These are phyloP conservation scores for Stenchaetothrips biformis DNA, from an alignment of 2,888 invertebrate species.

Conservation along the genomic window DNA sequence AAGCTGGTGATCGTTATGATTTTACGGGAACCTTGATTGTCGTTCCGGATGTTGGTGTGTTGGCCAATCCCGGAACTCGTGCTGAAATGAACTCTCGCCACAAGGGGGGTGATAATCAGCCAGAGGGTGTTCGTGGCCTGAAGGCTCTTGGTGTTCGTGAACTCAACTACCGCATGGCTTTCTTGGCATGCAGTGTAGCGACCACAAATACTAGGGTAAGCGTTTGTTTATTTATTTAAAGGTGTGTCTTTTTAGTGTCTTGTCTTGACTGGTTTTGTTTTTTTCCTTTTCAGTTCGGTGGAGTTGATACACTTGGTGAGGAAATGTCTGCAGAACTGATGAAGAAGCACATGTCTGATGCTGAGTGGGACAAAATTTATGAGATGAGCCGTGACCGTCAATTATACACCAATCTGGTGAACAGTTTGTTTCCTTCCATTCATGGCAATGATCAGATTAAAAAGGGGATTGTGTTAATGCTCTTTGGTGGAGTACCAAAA, in stretches of 20 bases:
- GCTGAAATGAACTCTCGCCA: slow-evolving; percentile 75
- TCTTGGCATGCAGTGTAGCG: slow-evolving; percentile 88
- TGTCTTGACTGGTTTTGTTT: not conserved
- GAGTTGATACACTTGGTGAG: slow-evolving; percentile 74
- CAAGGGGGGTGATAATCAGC: slow-evolving; percentile 64
- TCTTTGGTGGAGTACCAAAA: slow-evolving; percentile 96
- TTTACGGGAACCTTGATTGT: slow-evolving; percentile 95
- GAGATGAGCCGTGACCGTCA: slow-evolving; percentile 94
- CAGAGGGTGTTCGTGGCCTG: slow-evolving; percentile 82
- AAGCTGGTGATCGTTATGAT: slow-evolving; percentile 80
- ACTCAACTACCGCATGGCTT: slow-evolving; percentile 82
- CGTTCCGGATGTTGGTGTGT: slow-evolving; percentile 88
- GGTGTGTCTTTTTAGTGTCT: no score
- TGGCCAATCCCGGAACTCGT: slow-evolving; percentile 80
- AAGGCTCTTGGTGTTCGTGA: slow-evolving; percentile 83
- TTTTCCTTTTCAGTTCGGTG: slow-evolving; percentile 61
- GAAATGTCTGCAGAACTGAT: slow-evolving; percentile 88
- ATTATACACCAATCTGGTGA: slow-evolving; percentile 83
- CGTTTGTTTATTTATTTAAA: not conserved
- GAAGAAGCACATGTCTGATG: slow-evolving; percentile 88
- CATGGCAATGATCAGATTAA: slow-evolving; percentile 98
- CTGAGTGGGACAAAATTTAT: slow-evolving; percentile 92
- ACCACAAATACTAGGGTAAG: slow-evolving; percentile 71
- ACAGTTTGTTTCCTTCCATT: slow-evolving; percentile 90
- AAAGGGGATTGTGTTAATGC: slow-evolving; percentile 77